phyloP scores from a whole-genome alignment of 2,888 invertebrate genomes.

The Portevinia maculata region DNA sequence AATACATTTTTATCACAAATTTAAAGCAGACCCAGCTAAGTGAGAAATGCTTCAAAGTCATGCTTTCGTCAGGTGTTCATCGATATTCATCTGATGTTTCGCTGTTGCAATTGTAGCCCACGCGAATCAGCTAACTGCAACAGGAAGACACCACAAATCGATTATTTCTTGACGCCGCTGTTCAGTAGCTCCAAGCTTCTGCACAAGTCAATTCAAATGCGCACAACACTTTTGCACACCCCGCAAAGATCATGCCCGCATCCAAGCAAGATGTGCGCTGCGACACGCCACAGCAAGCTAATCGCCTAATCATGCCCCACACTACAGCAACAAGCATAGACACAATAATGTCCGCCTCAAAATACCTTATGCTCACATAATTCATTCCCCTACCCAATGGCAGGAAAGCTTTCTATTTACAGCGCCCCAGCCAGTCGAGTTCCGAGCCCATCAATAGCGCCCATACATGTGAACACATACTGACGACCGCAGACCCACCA shows the following conservation, averaged over 20 bases:
- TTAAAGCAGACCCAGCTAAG: slow-evolving; percentile 19
- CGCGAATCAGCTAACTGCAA: slow-evolving; percentile 60
- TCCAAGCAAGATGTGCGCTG: slow-evolving; percentile 61
- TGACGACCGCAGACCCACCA: slow-evolving; percentile 68
- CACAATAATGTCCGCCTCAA: slow-evolving; percentile 73
- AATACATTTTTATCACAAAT: slow-evolving; percentile 22
- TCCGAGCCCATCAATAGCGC: slow-evolving; percentile 54
- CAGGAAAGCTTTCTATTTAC: slow-evolving; percentile 74
- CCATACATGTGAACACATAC: slow-evolving; percentile 59
- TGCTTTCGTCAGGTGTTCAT: slow-evolving; percentile 70
- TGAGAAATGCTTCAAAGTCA: slow-evolving; percentile 49
- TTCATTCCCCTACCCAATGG: slow-evolving; percentile 74
- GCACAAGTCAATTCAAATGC: slow-evolving; percentile 33
- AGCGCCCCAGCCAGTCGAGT: slow-evolving; percentile 70
- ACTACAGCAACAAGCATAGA: slow-evolving; percentile 64
- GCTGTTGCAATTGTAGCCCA: slow-evolving; percentile 58
- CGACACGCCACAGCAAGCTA: slow-evolving; percentile 71
- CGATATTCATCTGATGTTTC: slow-evolving; percentile 61
- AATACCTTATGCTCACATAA: slow-evolving; percentile 73
- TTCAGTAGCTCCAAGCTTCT: slow-evolving; percentile 63
- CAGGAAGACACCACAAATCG: slow-evolving; percentile 71
- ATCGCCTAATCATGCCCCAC: slow-evolving; percentile 73
- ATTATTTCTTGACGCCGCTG: slow-evolving; percentile 58
- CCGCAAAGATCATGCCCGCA: slow-evolving; percentile 50
- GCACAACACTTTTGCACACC: slow-evolving; percentile 4